Evolutionary conservation across 1,140 invertebrate genomes (phyloP).

Genomic region (Drosophila kurseongensis): DNA sequence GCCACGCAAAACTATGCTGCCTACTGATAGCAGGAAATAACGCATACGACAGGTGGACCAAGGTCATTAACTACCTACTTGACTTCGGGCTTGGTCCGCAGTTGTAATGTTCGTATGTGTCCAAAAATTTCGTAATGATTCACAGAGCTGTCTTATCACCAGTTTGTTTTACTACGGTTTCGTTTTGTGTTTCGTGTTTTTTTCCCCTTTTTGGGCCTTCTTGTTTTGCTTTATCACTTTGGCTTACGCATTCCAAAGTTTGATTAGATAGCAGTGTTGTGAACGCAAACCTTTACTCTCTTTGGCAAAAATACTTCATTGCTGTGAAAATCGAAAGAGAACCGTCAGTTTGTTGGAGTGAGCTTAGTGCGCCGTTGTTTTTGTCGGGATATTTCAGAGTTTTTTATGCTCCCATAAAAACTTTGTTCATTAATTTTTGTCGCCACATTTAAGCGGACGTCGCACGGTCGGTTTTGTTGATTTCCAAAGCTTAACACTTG

Average conservation of each 20-base stretch:
- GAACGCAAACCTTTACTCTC: conserved; percentile 37
- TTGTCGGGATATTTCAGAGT: conserved; percentile 29
- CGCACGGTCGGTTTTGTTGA: conserved; percentile 44
- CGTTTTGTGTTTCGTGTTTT: conserved; percentile 21
- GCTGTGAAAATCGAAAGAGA: neutral
- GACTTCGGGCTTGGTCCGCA: conserved; percentile 27
- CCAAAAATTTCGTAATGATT: conserved; percentile 67
- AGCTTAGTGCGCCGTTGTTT: conserved; percentile 16
- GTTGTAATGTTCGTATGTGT: conserved; percentile 39
- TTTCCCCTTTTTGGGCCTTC: conserved; percentile 32
- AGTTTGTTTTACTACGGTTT: conserved; percentile 31
- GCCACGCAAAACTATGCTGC: conserved; percentile 1
- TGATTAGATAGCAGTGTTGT: conserved; percentile 61
- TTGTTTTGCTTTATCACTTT: conserved; percentile 56
- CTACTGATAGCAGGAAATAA: conserved; percentile 59
- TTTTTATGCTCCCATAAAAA: conserved; percentile 60
- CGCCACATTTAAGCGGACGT: conserved; percentile 60
- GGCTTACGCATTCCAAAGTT: conserved; percentile 72
- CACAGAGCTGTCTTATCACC: conserved; percentile 39
- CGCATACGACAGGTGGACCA: conserved; percentile 78
- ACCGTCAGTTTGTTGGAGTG: neutral
- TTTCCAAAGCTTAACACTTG: conserved; percentile 74
- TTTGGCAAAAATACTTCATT: neutral
- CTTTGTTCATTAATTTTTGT: conserved; percentile 82
- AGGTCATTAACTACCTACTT: conserved; percentile 74